Conservation (phyloP, 2,113 vertebrate genomes). For the Crotalus horridus region DNA sequence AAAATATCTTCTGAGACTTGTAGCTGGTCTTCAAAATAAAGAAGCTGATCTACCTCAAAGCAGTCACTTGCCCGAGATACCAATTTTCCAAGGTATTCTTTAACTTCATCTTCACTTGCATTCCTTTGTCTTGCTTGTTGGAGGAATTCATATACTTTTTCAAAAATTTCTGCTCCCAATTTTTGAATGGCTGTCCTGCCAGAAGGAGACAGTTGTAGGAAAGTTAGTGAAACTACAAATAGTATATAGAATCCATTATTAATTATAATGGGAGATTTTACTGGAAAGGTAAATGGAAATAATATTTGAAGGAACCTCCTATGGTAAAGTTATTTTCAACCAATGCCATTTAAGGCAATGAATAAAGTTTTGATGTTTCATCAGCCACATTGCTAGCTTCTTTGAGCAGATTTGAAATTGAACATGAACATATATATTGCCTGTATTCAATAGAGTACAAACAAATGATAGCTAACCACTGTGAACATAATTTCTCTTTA, state of each 20-base stretch:
- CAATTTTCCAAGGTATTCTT: constrained; percentile 55
- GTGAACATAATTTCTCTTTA: background rate
- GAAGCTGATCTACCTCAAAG: constrained; percentile 81
- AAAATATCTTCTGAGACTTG: constrained; percentile 11
- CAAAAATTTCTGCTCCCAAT: constrained; percentile 71
- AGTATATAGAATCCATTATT: background rate
- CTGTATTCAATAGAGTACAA: background rate
- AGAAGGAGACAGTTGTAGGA: background rate
- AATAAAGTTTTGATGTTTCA: background rate
- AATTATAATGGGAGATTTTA: background rate
- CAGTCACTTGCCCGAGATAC: constrained; percentile 65
- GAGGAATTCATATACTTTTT: constrained; percentile 72
- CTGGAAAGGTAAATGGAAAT: too few species aligned
- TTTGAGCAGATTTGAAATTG: background rate
- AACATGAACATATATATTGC: background rate
- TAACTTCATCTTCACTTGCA: constrained; percentile 64
- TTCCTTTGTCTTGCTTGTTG: constrained; percentile 64
- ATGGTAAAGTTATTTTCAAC: background rate
- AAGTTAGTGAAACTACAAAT: background rate
- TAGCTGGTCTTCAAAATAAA: constrained; percentile 80
- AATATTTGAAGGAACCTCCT: too few species aligned
- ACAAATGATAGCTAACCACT: background rate
- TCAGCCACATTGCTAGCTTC: background rate
- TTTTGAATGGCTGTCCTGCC: constrained; percentile 71
- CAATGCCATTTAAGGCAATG: background rate